Conservation (phyloP, 2,113 vertebrate species). For the Arenaria interpres region DNA sequence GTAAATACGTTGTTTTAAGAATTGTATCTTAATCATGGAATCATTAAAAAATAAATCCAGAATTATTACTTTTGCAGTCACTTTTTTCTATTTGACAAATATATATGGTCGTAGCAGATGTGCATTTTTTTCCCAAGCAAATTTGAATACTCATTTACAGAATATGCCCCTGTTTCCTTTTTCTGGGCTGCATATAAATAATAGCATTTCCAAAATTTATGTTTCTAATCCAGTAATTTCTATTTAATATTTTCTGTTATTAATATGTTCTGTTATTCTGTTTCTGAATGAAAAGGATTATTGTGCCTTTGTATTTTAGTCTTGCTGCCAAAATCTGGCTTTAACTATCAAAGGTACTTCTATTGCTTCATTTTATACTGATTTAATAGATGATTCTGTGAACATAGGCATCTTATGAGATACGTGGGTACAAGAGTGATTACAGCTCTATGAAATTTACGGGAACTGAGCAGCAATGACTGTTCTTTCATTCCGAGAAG, state of each 20-base stretch:
- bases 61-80: neutral
- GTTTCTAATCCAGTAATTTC: neutral
- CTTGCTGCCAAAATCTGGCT: neutral
- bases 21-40: neutral
- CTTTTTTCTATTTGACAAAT: neutral
- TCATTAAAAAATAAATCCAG: neutral
- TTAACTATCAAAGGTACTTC: neutral
- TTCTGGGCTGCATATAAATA: neutral
- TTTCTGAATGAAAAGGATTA: neutral
- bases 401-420: neutral
- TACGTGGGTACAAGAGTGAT: neutral
- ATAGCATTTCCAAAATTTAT: neutral
- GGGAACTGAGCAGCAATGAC: neutral
- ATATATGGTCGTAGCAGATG: neutral
- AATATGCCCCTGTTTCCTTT: neutral
- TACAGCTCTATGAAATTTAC: neutral
- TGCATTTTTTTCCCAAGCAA: neutral
- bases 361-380: neutral
- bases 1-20: neutral
- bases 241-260: neutral
- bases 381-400: neutral
- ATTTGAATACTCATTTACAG: neutral
- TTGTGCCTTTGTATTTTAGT: neutral
- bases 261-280: neutral
- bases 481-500: neutral